Conservation (phyloP, 2,113 vertebrate genomes). For the Centropus bengalensis region DNA sequence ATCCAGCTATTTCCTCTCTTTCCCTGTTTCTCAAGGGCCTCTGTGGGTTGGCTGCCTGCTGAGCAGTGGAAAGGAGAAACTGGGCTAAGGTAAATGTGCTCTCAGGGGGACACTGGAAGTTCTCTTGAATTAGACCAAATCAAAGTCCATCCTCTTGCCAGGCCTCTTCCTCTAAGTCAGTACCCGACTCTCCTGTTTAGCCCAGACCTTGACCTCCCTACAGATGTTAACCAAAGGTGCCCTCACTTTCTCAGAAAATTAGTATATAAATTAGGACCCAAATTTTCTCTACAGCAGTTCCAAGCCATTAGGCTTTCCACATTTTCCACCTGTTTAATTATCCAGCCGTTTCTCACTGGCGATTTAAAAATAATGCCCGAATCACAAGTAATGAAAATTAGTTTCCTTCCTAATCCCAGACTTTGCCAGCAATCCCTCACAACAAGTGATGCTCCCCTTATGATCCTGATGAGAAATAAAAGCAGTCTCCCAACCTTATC, state of each 20-base stretch:
- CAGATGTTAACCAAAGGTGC: neutral
- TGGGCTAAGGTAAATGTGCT: neutral
- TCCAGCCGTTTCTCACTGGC: neutral
- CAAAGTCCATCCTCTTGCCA: neutral
- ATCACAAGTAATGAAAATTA: neutral
- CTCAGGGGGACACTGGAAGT: neutral
- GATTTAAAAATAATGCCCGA: conserved; percentile 18
- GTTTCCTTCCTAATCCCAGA: neutral
- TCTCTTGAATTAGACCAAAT: neutral
- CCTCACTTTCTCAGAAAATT: neutral
- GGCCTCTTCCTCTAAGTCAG: neutral
- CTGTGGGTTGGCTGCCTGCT: neutral
- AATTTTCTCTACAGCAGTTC: neutral
- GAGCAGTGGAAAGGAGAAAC: neutral
- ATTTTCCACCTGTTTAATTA: conserved; percentile 7
- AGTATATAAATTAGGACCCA: neutral
- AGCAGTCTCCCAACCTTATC: neutral
- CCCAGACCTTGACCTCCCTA: neutral
- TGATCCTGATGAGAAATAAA: neutral
- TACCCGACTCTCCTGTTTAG: neutral
- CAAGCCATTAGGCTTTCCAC: neutral
- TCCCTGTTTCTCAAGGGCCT: neutral
- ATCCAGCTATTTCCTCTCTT: neutral
- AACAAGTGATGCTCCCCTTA: neutral
- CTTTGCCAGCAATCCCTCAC: neutral